These are phyloP conservation scores for Bombus impatiens DNA, from an alignment of 1,140 invertebrate species.

Conservation along the genomic window DNA sequence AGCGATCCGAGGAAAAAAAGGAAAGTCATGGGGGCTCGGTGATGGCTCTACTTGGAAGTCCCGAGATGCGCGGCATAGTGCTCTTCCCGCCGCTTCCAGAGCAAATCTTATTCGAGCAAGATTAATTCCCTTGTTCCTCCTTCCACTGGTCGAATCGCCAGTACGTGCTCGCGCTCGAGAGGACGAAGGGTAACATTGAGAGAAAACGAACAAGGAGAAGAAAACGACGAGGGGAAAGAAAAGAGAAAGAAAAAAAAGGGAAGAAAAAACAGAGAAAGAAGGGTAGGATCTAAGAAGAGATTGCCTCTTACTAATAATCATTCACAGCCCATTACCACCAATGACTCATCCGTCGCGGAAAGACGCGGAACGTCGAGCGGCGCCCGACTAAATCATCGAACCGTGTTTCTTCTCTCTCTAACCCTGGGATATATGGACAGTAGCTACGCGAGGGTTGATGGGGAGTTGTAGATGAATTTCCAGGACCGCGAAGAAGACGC, in stretches of 20 bases:
- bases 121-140: slow-evolving; percentile 54
- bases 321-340: slow-evolving; percentile 66
- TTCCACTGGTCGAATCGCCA: slow-evolving; percentile 38
- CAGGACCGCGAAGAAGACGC: slow-evolving; percentile 34
- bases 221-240: not conserved
- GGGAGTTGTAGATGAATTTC: not conserved
- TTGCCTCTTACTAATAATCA: slow-evolving; percentile 62
- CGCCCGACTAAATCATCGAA: slow-evolving; percentile 61
- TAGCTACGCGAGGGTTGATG: not conserved
- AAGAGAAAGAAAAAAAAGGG: not conserved
- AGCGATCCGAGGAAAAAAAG: not conserved
- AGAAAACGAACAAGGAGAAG: not conserved
- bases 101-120: slow-evolving; percentile 53
- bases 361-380: slow-evolving; percentile 45
- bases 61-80: not conserved
- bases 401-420: not conserved
- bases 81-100: slow-evolving; percentile 12
- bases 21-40: not conserved
- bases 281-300: slow-evolving; percentile 11
- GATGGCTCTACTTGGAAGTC: slow-evolving; percentile 32
- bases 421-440: not conserved
- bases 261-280: not conserved
- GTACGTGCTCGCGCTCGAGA: slow-evolving; percentile 20
- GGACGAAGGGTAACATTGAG: not conserved
- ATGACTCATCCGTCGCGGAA: slow-evolving; percentile 63